phyloP scores from a whole-genome alignment of 2,888 invertebrate genomes.

The Diplolepis rosae region DNA sequence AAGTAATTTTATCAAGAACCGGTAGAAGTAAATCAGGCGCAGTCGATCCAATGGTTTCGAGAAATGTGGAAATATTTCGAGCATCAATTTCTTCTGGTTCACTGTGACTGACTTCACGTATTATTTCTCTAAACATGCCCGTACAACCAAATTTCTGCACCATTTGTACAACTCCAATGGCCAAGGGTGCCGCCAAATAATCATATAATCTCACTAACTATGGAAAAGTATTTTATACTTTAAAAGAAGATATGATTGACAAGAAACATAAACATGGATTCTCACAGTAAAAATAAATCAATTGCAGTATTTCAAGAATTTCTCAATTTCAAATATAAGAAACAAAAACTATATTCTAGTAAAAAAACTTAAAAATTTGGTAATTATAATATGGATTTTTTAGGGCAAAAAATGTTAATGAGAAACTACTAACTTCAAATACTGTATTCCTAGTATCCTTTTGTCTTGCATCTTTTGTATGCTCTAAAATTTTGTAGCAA shows the following conservation, averaged over 20 bases:
- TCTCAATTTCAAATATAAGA: background rate
- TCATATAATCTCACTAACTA: slow-evolving; percentile 86
- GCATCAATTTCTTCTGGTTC: slow-evolving; percentile 76
- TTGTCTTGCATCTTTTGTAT: slow-evolving; percentile 77
- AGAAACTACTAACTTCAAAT: slow-evolving; percentile 64
- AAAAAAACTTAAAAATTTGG: background rate
- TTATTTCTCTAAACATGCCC: slow-evolving; percentile 83
- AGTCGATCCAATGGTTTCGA: slow-evolving; percentile 60
- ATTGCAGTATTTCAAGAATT: too few relatives aligned
- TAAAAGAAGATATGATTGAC: slow-evolving; percentile 25
- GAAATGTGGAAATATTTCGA: slow-evolving; percentile 65
- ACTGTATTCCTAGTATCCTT: slow-evolving; percentile 82
- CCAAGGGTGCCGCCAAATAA: slow-evolving; percentile 81
- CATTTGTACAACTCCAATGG: slow-evolving; percentile 82
- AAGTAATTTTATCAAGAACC: slow-evolving; percentile 61
- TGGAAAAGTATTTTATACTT: slow-evolving; percentile 64
- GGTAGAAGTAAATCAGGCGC: slow-evolving; percentile 62
- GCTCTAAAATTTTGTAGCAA: slow-evolving; percentile 84
- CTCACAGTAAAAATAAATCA: too few relatives aligned
- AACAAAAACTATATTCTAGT: too few relatives aligned
- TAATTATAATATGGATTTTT: background rate
- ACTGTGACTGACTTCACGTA: slow-evolving; percentile 83
- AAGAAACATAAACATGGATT: slow-evolving; percentile 47
- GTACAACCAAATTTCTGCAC: slow-evolving; percentile 81
- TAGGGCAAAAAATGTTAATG: background rate